phyloP scores from a whole-genome alignment of 92 coral and sea anemone genomes.

The Galaxea fascicularis region DNA sequence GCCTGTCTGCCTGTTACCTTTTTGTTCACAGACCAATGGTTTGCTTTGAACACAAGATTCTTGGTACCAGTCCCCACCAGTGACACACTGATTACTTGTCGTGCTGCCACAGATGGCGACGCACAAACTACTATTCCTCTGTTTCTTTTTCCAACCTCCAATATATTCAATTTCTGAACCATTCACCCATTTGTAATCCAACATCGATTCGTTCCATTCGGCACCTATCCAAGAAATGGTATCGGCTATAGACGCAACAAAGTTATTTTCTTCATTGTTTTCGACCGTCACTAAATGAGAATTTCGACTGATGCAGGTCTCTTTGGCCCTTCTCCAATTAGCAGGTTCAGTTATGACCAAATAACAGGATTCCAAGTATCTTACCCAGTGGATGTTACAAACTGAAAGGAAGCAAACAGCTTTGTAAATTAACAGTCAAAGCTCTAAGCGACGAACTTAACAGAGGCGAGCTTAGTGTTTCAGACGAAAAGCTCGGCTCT shows the following conservation, averaged over 20 bases:
- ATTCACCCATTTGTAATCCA: slow-evolving; percentile 30
- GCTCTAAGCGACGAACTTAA: too few species aligned
- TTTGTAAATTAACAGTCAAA: too few species aligned
- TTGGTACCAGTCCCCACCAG: background rate
- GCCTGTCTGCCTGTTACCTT: background rate
- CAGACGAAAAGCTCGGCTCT: too few species aligned
- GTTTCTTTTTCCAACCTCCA: slow-evolving; percentile 4
- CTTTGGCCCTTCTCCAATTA: slow-evolving; percentile 19
- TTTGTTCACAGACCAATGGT: slow-evolving; percentile 22
- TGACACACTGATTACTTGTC: background rate
- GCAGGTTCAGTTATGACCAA: background rate
- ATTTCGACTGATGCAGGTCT: slow-evolving; percentile 21
- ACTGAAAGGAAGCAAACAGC: slow-evolving; percentile 1
- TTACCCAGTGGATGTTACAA: slow-evolving; percentile 18
- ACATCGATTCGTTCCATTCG: slow-evolving; percentile 11
- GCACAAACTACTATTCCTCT: background rate
- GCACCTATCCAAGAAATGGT: slow-evolving; percentile 38
- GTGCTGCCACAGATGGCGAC: slow-evolving; percentile 11
- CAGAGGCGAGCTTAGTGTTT: too few species aligned
- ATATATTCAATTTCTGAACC: slow-evolving; percentile 13
- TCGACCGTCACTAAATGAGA: slow-evolving; percentile 23
- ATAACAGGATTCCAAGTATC: slow-evolving; percentile 20
- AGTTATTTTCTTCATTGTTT: slow-evolving; percentile 10
- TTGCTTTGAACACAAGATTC: slow-evolving; percentile 1
- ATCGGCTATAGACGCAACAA: slow-evolving; percentile 12